Conservation (phyloP, 2,888 invertebrate species). For the Phalera bucephala region DNA sequence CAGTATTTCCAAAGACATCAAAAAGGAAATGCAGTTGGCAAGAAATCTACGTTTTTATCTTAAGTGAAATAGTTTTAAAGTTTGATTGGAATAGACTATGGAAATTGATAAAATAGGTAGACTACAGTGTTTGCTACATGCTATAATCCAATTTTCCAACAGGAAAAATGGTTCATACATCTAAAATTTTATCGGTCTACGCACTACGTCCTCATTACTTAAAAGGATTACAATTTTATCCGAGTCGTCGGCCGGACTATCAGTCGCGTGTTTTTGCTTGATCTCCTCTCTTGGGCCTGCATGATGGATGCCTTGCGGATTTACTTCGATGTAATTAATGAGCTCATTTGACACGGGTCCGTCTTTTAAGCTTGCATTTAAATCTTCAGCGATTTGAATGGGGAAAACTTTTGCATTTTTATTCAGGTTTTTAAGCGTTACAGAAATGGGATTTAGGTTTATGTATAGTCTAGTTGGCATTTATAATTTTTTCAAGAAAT, state of each 20-base stretch:
- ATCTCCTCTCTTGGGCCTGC: constrained; percentile 46
- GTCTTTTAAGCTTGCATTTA: constrained; percentile 11
- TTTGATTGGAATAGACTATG: no score
- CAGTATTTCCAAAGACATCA: no score
- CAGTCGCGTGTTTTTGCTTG: constrained; percentile 49
- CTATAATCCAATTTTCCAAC: no score
- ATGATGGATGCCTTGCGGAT: constrained; percentile 63
- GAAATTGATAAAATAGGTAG: no score
- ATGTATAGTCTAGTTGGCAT: no score
- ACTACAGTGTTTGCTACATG: background rate
- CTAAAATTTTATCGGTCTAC: constrained; percentile 43
- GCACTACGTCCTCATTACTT: constrained; percentile 71
- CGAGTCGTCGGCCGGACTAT: constrained; percentile 47
- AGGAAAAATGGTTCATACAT: background rate
- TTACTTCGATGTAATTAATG: constrained; percentile 53
- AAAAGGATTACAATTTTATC: constrained; percentile 81
- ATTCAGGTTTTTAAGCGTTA: no score
- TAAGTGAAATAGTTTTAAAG: no score
- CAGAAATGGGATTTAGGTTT: no score
- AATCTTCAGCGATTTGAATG: constrained; percentile 10
- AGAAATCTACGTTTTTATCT: no score
- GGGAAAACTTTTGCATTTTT: background rate
- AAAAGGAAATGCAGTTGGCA: no score
- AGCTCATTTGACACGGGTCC: constrained; percentile 23
- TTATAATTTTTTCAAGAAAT: no score